Evolutionary conservation across 1,140 invertebrate species (phyloP).

Genomic region (Drosophila kanapiae): DNA sequence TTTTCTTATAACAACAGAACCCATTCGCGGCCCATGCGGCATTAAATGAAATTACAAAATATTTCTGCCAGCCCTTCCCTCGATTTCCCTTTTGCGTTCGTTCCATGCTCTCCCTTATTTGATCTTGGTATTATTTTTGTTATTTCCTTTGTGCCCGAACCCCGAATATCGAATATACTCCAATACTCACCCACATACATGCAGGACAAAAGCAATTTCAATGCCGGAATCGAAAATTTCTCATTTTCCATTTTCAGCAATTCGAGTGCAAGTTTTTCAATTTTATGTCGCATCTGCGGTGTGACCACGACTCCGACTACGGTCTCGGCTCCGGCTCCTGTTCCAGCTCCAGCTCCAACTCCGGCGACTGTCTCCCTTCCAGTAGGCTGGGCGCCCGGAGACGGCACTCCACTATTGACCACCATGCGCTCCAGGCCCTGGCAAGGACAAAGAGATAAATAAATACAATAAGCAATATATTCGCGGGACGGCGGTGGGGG

Average conservation of each 20-base stretch:
- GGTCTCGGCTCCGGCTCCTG: conserved; percentile 15
- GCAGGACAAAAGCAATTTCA: conserved; percentile 91
- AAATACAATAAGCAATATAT: conserved; percentile 59
- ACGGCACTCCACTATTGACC: conserved; percentile 85
- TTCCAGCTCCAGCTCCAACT: conserved; percentile 1
- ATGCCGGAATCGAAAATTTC: conserved; percentile 88
- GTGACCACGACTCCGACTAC: conserved; percentile 59
- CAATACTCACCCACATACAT: conserved; percentile 89
- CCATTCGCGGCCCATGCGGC: conserved; percentile 39
- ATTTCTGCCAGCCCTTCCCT: conserved; percentile 34
- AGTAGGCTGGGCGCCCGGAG: conserved; percentile 47
- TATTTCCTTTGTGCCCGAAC: conserved; percentile 21
- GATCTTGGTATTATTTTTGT: conserved; percentile 46
- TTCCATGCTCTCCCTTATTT: conserved; percentile 18
- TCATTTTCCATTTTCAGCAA: conserved; percentile 90
- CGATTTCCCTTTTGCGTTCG: background rate
- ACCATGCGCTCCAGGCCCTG: conserved; percentile 91
- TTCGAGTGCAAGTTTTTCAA: conserved; percentile 91
- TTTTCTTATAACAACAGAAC: conserved; percentile 46
- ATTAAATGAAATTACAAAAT: conserved; percentile 71
- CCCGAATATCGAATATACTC: conserved; percentile 32
- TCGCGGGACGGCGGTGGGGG: background rate
- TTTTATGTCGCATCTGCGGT: conserved; percentile 87
- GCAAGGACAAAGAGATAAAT: conserved; percentile 60
- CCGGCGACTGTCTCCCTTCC: conserved; percentile 14